Evolutionary conservation across 2,888 invertebrate species (phyloP).

Genomic region (Ferdinandea cuprea): DNA sequence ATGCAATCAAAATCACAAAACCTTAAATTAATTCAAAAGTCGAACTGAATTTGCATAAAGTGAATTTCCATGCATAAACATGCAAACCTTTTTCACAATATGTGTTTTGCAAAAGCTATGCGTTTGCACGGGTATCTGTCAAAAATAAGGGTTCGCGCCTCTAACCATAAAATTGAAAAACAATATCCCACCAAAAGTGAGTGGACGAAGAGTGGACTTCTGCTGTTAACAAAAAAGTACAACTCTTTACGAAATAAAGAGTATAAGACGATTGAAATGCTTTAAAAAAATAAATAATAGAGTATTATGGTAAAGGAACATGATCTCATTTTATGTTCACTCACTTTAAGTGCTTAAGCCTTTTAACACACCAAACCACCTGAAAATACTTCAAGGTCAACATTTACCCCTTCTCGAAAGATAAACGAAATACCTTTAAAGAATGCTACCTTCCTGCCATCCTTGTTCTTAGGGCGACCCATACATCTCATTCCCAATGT

Average conservation of each 20-base stretch:
- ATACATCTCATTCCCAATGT: neutral
- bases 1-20: too few relatives aligned
- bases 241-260: conserved; percentile 7
- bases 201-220: conserved; percentile 9
- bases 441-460: neutral
- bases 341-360: conserved; percentile 27
- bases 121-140: too few relatives aligned
- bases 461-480: neutral
- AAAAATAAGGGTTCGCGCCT: too few relatives aligned
- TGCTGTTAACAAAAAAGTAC: conserved; percentile 13
- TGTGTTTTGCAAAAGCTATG: too few relatives aligned
- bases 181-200: conserved; percentile 5
- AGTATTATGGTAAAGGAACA: too few relatives aligned
- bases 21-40: too few relatives aligned
- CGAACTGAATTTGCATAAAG: too few relatives aligned
- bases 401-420: conserved; percentile 10
- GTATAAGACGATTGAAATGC: conserved; percentile 41
- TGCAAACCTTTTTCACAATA: too few relatives aligned
- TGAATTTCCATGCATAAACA: too few relatives aligned
- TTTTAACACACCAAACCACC: conserved; percentile 26
- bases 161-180: too few relatives aligned
- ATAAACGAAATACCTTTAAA: conserved; percentile 47
- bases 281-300: conserved; percentile 23
- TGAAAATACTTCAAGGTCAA: conserved; percentile 40
- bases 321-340: neutral